Evolutionary conservation across 2,113 vertebrate genomes (phyloP).

Genomic region (Psephotus haematonotus): DNA sequence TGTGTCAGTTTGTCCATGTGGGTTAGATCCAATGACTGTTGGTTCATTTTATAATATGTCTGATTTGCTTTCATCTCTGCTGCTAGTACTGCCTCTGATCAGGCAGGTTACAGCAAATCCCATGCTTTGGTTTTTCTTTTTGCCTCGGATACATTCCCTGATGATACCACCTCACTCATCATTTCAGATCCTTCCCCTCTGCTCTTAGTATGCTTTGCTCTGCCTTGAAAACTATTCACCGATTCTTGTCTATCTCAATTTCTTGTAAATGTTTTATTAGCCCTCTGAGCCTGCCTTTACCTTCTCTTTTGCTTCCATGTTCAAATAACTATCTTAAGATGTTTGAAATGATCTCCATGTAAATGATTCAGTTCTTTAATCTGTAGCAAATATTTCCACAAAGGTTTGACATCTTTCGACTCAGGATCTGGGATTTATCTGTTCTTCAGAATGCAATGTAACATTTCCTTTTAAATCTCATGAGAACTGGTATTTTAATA

Average conservation of each 20-base stretch:
- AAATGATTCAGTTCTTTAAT: not conserved
- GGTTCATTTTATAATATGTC: constrained; percentile 24
- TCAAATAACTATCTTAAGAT: not conserved
- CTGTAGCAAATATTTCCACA: constrained; percentile 34
- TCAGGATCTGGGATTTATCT: constrained; percentile 23
- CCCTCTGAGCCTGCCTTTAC: not conserved
- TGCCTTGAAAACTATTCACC: not conserved
- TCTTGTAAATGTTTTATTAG: not conserved
- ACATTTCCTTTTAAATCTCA: not conserved
- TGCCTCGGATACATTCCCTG: not conserved
- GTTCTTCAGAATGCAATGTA: not conserved
- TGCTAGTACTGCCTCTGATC: not conserved
- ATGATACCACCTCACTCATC: not conserved
- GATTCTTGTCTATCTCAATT: not conserved
- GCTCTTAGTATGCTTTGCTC: not conserved
- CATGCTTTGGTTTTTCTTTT: not conserved
- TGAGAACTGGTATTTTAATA: not conserved
- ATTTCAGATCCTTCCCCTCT: not conserved
- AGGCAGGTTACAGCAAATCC: not conserved
- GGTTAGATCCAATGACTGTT: constrained; percentile 13
- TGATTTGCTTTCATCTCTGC: constrained; percentile 27
- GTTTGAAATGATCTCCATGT: not conserved
- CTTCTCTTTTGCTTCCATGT: not conserved
- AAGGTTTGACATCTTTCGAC: not conserved
- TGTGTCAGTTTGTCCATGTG: constrained; percentile 37